Conservation (phyloP, 1,140 invertebrate genomes). For the Drosophila tristis region DNA sequence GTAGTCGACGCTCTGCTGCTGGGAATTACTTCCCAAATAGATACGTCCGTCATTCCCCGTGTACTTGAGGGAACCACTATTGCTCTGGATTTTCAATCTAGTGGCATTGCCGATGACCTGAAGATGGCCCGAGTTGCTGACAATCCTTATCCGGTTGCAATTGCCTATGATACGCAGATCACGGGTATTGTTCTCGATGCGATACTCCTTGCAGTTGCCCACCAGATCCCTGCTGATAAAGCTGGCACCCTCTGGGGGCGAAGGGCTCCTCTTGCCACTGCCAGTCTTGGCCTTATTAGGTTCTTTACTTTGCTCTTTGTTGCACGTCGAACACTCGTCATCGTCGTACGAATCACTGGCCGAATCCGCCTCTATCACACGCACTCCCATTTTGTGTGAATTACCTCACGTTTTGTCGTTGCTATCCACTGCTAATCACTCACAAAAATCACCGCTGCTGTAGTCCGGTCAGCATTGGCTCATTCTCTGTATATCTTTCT, state of each 20-base stretch:
- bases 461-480: constrained; percentile 20
- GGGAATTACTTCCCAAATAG: constrained; percentile 69
- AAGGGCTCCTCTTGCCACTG: constrained; percentile 19
- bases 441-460: constrained; percentile 52
- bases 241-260: constrained; percentile 19
- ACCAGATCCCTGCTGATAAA: constrained; percentile 67
- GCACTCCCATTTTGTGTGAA: constrained; percentile 67
- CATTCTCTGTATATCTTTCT: constrained; percentile 16
- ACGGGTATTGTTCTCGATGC: constrained; percentile 68
- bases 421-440: constrained; percentile 63
- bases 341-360: constrained; percentile 73
- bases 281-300: constrained; percentile 37
- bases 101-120: constrained; percentile 74
- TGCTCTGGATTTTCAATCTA: constrained; percentile 70
- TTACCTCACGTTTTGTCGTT: constrained; percentile 34
- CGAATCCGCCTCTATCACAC: constrained; percentile 69
- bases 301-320: constrained; percentile 38
- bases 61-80: constrained; percentile 65
- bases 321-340: constrained; percentile 60
- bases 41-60: constrained; percentile 80
- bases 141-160: constrained; percentile 72
- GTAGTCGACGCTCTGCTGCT: constrained; percentile 70
- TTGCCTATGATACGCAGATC: constrained; percentile 78
- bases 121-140: constrained; percentile 59
- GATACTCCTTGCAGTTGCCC: constrained; percentile 79